phyloP scores from a whole-genome alignment of 2,113 vertebrate genomes.

The Ailurus styani region DNA sequence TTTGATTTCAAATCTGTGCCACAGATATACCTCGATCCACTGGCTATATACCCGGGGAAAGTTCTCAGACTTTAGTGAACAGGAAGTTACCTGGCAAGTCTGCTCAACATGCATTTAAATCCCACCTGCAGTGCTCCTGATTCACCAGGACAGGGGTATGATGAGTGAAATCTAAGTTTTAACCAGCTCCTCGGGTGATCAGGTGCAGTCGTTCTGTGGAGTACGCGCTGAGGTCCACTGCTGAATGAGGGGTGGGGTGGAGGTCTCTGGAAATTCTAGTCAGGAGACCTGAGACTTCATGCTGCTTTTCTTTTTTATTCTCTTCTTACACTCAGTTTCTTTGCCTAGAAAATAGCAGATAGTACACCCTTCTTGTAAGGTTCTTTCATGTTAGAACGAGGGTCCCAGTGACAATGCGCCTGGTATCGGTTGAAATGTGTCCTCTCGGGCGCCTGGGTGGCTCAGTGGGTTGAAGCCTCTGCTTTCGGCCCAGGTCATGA shows the following conservation, averaged over 20 bases:
- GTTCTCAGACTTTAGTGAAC: not conserved
- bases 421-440: not conserved
- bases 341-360: not conserved
- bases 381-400: not conserved
- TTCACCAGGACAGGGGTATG: not conserved
- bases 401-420: not conserved
- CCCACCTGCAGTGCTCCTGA: not conserved
- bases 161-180: not conserved
- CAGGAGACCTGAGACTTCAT: not conserved
- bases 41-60: fast-evolving
- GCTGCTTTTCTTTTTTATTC: not conserved
- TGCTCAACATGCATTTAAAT: not conserved
- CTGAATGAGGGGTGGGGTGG: not conserved
- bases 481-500: too few species aligned
- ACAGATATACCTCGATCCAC: not conserved
- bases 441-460: too few species aligned
- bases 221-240: fast-evolving
- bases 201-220: not conserved
- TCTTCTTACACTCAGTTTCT: not conserved
- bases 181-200: not conserved
- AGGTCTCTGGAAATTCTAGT: not conserved
- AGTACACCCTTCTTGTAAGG: not conserved
- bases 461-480: too few species aligned
- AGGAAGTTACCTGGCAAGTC: not conserved
- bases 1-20: not conserved